Conservation (phyloP, 2,888 invertebrate genomes). For the Raillietiella orientalis region DNA sequence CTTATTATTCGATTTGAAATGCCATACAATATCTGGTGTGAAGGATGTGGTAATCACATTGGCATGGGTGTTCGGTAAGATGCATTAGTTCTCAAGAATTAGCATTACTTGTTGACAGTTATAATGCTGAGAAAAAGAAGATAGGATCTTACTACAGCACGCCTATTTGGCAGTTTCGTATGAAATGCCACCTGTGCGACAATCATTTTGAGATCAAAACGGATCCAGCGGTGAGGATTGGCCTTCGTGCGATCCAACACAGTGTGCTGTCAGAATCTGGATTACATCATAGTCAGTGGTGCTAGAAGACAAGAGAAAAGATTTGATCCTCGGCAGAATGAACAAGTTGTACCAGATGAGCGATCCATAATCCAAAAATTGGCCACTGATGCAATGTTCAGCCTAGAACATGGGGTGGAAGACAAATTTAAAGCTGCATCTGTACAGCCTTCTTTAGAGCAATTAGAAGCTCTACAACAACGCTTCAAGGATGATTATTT, state of each 20-base stretch:
- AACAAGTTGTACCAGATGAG: conserved; percentile 63
- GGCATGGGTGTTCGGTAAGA: conserved; percentile 72
- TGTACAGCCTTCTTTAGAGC: conserved; percentile 34
- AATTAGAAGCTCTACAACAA: conserved; percentile 37
- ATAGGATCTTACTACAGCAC: conserved; percentile 94
- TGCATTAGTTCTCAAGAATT: too few relatives aligned
- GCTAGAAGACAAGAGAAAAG: conserved; percentile 85
- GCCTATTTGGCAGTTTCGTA: conserved; percentile 85
- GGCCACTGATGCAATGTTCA: conserved; percentile 92
- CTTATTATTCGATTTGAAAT: conserved; percentile 91
- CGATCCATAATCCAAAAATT: conserved; percentile 60
- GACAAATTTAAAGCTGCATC: conserved; percentile 35
- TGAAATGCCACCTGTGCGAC: conserved; percentile 95
- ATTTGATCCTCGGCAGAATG: conserved; percentile 91
- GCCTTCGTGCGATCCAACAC: background rate
- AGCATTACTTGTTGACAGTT: too few relatives aligned
- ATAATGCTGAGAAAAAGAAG: conserved; percentile 73
- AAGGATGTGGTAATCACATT: conserved; percentile 87
- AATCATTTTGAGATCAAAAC: conserved; percentile 95
- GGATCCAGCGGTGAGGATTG: conserved; percentile 51
- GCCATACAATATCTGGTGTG: conserved; percentile 99
- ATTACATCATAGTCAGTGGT: conserved; percentile 79
- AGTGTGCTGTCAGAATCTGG: conserved; percentile 38
- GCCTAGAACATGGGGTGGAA: conserved; percentile 61
- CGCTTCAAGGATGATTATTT: conserved; percentile 75